Evolutionary conservation across 1,140 invertebrate species (phyloP).

Genomic region (Venustaconcha ellipsiformis): DNA sequence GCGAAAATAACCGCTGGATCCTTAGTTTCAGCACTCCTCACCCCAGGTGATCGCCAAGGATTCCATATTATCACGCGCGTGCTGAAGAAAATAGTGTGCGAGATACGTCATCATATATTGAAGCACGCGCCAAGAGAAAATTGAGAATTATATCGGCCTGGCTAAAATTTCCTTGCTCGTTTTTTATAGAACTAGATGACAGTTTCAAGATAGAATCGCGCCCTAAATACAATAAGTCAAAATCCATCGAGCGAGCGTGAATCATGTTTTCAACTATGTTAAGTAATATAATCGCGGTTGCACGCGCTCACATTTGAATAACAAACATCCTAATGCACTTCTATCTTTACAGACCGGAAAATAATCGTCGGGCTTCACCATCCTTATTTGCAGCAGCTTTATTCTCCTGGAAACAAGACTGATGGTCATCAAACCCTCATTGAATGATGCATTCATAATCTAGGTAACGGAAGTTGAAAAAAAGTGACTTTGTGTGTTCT

Average conservation of each 20-base stretch:
- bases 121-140: constrained; percentile 26
- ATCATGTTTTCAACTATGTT: not conserved
- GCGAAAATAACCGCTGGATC: too few species aligned
- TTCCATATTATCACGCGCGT: constrained; percentile 19
- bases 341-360: too few species aligned
- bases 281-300: constrained; percentile 21
- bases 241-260: constrained; percentile 20
- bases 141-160: constrained; percentile 20
- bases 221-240: constrained; percentile 32
- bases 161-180: constrained; percentile 17
- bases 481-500: too few species aligned
- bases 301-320: constrained; percentile 24
- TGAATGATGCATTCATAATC: too few species aligned
- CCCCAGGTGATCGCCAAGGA: constrained; percentile 19
- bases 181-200: constrained; percentile 26
- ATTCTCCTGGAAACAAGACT: too few species aligned
- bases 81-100: constrained; percentile 14
- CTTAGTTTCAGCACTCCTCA: not conserved
- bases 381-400: too few species aligned
- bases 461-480: too few species aligned
- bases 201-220: constrained; percentile 17
- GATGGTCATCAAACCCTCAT: too few species aligned
- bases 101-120: constrained; percentile 13
- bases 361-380: too few species aligned
- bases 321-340: constrained; percentile 2